A percentile compares a stretch with the other conserved stretches of the same genome.
These are phyloP conservation scores for Chamaetylas fuelleborni DNA, from an alignment of 2,113 vertebrate genomes.

Conservation along the genomic window DNA sequence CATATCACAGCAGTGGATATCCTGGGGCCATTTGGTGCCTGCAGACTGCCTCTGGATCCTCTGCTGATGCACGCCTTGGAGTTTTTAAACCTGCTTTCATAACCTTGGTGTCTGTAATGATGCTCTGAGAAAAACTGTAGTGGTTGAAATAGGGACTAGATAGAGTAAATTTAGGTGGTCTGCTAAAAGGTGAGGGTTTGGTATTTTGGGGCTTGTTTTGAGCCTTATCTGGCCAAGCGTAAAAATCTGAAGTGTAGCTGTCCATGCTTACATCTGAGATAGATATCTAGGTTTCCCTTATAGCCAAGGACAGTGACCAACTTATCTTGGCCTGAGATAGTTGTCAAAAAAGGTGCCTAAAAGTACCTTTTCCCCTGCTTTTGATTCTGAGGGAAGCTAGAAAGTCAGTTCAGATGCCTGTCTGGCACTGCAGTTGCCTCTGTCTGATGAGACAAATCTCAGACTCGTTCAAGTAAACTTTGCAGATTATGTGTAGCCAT, in stretches of 20 bases:
- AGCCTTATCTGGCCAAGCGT: background rate
- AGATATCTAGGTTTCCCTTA: background rate
- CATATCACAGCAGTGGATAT: rapidly evolving
- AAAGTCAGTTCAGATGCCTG: background rate
- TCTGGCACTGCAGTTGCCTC: background rate
- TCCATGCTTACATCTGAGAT: background rate
- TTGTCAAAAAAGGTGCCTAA: background rate
- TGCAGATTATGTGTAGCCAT: background rate
- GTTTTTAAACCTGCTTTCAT: background rate
- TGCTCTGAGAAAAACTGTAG: background rate
- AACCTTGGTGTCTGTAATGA: background rate
- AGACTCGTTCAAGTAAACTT: background rate
- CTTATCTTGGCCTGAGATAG: background rate
- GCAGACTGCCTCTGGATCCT: background rate
- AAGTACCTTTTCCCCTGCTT: background rate
- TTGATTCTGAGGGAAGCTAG: background rate
- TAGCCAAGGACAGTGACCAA: background rate
- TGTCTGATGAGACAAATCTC: background rate
- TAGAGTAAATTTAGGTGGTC: background rate
- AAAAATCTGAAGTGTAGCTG: background rate
- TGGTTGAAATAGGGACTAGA: background rate
- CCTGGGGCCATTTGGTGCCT: background rate
- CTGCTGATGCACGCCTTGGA: background rate
- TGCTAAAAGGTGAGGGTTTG: background rate
- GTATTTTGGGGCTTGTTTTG: background rate